Base-by-base conservation (phyloP, 2,888 invertebrate genomes). In the Rotaria macrura region DNA sequence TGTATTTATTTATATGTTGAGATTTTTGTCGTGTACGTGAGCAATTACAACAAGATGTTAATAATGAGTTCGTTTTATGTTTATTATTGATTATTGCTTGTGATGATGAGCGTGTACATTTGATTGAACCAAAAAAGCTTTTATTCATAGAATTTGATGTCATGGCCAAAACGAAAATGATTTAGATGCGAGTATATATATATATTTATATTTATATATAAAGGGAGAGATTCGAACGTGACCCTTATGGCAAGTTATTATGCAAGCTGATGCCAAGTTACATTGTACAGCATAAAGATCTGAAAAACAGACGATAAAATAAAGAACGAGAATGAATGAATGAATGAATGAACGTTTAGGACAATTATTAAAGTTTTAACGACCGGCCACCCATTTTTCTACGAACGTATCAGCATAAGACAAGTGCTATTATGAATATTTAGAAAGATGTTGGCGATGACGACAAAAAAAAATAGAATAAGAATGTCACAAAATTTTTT, bases 231-330 rank as follows among this genome's bases (percentile, higher is more conserved):
- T 65, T 65, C 65, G 65, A 34, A 65, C 65, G 65, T 65, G 65
- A 65, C 34, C 29, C 65, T 34, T 65, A 65, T 65, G 34, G 65
- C 29, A 65, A 34, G 65, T 65, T 65, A 17, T 65, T 65, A 65
- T 65, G 65, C 65, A 65, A 65, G 65, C 65, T 65, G 65, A 65
- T 65, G 65, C 65, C 34, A 65, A 65, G 65, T 34, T 65, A 65
- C 65, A 65, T 65, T 65, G 65, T 38, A 65, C 65, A 29, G 29
- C 65, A 65, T 65, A 65, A 65, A 65, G 34, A 65, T 65, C 65
- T 65, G 29, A 65, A 65, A 65, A 65, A 65, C 34, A 65, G 65
- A 65, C 34, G 34, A 65, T 20, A 65, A 29, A 57, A 54, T n/a
- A 14, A 65, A 38, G 34, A 65, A 34, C 12, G 52, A 52, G 52